Conservation (phyloP, 2,113 vertebrate genomes). For the Scalopus aquaticus region DNA sequence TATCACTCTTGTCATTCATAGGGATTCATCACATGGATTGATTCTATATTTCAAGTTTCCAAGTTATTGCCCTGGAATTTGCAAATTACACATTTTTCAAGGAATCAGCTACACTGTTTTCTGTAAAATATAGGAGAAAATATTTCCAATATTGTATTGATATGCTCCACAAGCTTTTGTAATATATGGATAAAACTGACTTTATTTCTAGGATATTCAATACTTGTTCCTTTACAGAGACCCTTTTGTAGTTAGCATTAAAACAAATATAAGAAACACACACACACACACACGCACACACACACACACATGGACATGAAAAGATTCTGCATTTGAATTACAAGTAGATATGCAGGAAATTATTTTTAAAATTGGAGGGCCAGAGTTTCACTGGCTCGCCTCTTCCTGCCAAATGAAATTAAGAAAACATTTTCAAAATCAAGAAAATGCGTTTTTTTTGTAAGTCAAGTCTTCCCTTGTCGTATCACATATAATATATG, state of each 20-base stretch:
- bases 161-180: too few species aligned
- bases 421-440: background rate
- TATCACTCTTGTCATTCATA: background rate
- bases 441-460: background rate
- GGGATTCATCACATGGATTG: background rate
- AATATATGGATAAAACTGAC: background rate
- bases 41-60: constrained; percentile 57
- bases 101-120: background rate
- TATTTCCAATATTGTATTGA: background rate
- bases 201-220: background rate
- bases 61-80: constrained; percentile 48
- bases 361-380: background rate
- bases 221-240: background rate
- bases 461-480: background rate
- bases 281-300: background rate
- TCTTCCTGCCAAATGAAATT: background rate
- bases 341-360: background rate
- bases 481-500: background rate
- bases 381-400: background rate
- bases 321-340: background rate
- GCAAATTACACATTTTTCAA: background rate
- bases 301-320: background rate
- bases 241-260: background rate
- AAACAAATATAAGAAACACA: background rate
- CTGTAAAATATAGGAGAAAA: background rate